phyloP scores from a whole-genome alignment of 2,888 invertebrate species.

The Euclidia mi region DNA sequence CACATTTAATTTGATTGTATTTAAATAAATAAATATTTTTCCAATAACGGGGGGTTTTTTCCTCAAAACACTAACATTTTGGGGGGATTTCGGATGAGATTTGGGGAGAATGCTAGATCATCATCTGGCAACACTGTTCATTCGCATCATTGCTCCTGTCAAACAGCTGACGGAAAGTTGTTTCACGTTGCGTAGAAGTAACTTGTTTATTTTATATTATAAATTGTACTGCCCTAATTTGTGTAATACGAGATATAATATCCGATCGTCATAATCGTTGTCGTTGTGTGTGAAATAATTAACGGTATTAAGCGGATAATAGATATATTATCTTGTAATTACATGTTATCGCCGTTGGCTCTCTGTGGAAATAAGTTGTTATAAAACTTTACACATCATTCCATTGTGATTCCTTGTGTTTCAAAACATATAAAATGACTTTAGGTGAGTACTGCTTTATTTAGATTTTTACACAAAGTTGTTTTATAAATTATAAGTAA shows the following conservation, averaged over 20 bases:
- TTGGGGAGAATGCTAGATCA: too few relatives aligned
- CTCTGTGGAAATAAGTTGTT: slow-evolving; percentile 28
- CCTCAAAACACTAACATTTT: too few relatives aligned
- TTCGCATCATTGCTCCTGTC: slow-evolving; percentile 18
- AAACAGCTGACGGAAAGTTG: slow-evolving; percentile 53
- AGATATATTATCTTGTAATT: slow-evolving; percentile 42
- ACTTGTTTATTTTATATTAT: neutral
- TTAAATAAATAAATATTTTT: too few relatives aligned
- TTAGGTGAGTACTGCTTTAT: slow-evolving; percentile 51
- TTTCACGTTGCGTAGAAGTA: neutral
- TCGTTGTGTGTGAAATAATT: slow-evolving; percentile 17
- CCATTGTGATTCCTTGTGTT: slow-evolving; percentile 1
- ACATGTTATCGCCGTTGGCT: slow-evolving; percentile 13
- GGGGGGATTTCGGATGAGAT: too few relatives aligned
- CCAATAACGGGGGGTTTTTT: too few relatives aligned
- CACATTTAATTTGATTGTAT: too few relatives aligned
- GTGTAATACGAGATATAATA: neutral
- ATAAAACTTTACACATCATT: slow-evolving; percentile 35
- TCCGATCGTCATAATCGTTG: slow-evolving; percentile 3
- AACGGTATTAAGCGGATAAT: slow-evolving; percentile 29
- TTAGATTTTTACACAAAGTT: neutral
- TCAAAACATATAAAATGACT: slow-evolving; percentile 47
- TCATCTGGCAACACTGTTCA: too few relatives aligned
- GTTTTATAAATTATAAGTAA: neutral
- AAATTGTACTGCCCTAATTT: neutral